These are phyloP conservation scores for Phocoena phocoena DNA, from an alignment of 2,113 vertebrate genomes.

Conservation along the genomic window DNA sequence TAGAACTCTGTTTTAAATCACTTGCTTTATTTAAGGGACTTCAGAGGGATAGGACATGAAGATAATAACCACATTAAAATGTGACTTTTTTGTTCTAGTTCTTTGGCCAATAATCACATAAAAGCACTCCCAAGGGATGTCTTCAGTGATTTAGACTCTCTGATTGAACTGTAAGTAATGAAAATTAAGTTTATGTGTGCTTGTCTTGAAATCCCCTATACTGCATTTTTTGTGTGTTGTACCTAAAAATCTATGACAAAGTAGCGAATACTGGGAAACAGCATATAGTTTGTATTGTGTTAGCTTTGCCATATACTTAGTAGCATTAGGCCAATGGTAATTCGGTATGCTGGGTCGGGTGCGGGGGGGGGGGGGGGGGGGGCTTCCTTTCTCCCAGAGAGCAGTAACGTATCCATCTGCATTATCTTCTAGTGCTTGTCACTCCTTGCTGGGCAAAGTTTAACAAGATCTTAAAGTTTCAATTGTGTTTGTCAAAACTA, in stretches of 20 bases:
- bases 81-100: slow-evolving; percentile 87
- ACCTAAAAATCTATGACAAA: background rate
- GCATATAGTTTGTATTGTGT: background rate
- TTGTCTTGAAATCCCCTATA: background rate
- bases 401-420: background rate
- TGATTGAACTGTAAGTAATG: slow-evolving; percentile 96
- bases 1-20: background rate
- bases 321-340: background rate
- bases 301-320: slow-evolving; percentile 10
- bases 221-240: slow-evolving; percentile 19
- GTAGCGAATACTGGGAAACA: background rate
- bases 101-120: slow-evolving; percentile 97
- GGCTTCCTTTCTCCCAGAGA: background rate
- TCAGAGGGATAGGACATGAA: slow-evolving; percentile 42
- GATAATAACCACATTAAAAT: slow-evolving; percentile 59
- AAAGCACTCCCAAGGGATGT: slow-evolving; percentile 94
- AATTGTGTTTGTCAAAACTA: background rate
- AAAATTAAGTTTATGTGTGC: slow-evolving; percentile 33
- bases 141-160: slow-evolving; percentile 95
- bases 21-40: slow-evolving; percentile 54
- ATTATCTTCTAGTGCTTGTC: slow-evolving; percentile 8
- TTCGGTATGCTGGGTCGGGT: background rate
- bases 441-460: background rate
- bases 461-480: background rate
- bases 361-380: background rate